A percentile compares a stretch with the other conserved stretches of the same genome.
Evolutionary conservation across 2,888 invertebrate genomes (phyloP).

Genomic region (Lacanobia wlatinum): DNA sequence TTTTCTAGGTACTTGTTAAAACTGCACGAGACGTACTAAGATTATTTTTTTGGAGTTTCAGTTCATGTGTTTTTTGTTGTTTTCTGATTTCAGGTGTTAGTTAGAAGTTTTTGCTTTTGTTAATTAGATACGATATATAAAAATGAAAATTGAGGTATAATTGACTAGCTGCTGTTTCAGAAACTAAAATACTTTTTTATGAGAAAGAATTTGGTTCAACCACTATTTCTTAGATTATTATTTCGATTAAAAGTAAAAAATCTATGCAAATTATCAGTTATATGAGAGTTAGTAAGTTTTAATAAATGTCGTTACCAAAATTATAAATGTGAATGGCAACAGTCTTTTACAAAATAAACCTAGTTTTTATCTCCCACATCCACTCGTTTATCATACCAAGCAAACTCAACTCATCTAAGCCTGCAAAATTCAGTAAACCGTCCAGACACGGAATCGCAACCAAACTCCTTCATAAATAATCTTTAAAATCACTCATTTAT

Average conservation of each 20-base stretch:
- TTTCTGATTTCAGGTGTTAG: not conserved
- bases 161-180: too few relatives aligned
- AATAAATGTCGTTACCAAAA: too few relatives aligned
- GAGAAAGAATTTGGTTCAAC: too few relatives aligned
- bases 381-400: not conserved
- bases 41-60: constrained; percentile 21
- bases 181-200: too few relatives aligned
- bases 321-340: not conserved
- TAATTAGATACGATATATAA: not conserved
- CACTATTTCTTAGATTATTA: too few relatives aligned
- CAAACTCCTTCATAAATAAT: constrained; percentile 60
- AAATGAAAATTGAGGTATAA: not conserved
- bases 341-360: not conserved
- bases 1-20: constrained; percentile 38
- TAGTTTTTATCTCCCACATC: not conserved
- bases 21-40: constrained; percentile 13
- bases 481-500: constrained; percentile 66
- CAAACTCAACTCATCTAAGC: constrained; percentile 30
- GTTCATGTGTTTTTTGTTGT: not conserved
- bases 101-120: not conserved
- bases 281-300: too few relatives aligned
- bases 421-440: constrained; percentile 40
- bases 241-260: not conserved
- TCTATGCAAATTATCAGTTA: too few relatives aligned
- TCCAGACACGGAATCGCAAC: constrained; percentile 25